A percentile compares a stretch with the other conserved stretches of the same genome.
These are phyloP conservation scores for Tinea trinotella DNA, from an alignment of 2,888 invertebrate species.

Conservation along the genomic window DNA sequence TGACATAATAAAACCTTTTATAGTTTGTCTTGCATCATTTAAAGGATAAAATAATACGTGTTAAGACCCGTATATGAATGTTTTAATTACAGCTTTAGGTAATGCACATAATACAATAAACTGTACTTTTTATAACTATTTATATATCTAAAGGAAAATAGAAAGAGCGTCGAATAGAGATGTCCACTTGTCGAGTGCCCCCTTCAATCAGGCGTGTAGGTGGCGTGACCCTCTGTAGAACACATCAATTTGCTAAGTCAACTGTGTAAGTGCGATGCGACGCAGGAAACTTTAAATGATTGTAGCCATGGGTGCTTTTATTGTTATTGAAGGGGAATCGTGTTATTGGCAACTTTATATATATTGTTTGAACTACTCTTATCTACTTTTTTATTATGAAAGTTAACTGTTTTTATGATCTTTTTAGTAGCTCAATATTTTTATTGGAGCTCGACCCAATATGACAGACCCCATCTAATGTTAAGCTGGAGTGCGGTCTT, in stretches of 20 bases:
- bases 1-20: too few species aligned
- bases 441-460: too few species aligned
- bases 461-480: too few species aligned
- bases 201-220: conserved; percentile 8
- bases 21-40: too few species aligned
- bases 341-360: background rate
- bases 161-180: background rate
- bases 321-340: background rate
- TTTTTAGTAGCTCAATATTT: too few species aligned
- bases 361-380: background rate
- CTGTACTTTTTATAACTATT: too few species aligned
- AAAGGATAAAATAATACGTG: too few species aligned
- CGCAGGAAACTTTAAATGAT: conserved; percentile 7
- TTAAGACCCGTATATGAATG: too few species aligned
- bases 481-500: too few species aligned
- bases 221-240: background rate
- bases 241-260: conserved; percentile 12
- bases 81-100: too few species aligned
- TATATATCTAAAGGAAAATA: too few species aligned
- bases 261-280: conserved; percentile 9
- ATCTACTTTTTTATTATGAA: background rate
- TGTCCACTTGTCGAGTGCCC: background rate
- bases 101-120: too few species aligned
- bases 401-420: background rate
- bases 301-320: background rate